Percentiles rank a stretch among this genome's conserved stretches.
Evolutionary conservation across 2,888 invertebrate species (phyloP).

Genomic region (Agrochola lota): DNA sequence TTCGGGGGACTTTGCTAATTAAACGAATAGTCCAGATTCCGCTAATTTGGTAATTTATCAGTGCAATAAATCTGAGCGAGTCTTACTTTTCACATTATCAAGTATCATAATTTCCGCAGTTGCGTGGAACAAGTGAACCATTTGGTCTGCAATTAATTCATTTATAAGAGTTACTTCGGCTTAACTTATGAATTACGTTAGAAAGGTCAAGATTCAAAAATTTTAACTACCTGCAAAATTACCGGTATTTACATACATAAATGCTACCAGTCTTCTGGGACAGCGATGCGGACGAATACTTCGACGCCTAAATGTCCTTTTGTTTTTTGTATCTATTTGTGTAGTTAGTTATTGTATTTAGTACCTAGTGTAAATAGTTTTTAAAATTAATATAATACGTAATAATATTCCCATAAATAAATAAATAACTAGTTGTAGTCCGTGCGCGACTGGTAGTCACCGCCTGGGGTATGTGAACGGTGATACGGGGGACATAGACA

Average conservation of each 20-base stretch:
- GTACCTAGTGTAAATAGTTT: too few relatives aligned
- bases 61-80: constrained; percentile 55
- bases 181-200: constrained; percentile 1
- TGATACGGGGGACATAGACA: too few relatives aligned
- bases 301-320: too few relatives aligned
- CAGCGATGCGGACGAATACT: too few relatives aligned
- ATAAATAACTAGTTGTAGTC: neutral
- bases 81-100: constrained; percentile 63
- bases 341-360: too few relatives aligned
- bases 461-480: too few relatives aligned
- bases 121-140: constrained; percentile 26
- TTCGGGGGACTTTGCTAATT: constrained; percentile 51
- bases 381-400: too few relatives aligned
- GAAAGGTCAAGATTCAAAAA: neutral
- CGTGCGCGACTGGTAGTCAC: too few relatives aligned
- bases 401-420: too few relatives aligned
- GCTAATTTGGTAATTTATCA: constrained; percentile 60
- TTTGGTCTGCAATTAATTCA: constrained; percentile 37
- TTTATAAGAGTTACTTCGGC: constrained; percentile 19
- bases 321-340: too few relatives aligned
- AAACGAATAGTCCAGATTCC: constrained; percentile 52
- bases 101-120: constrained; percentile 59
- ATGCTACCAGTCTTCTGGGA: too few relatives aligned
- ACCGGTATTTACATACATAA: too few relatives aligned
- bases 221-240: neutral